Conservation (phyloP, 2,113 vertebrate species). For the Oxyura jamaicensis region DNA sequence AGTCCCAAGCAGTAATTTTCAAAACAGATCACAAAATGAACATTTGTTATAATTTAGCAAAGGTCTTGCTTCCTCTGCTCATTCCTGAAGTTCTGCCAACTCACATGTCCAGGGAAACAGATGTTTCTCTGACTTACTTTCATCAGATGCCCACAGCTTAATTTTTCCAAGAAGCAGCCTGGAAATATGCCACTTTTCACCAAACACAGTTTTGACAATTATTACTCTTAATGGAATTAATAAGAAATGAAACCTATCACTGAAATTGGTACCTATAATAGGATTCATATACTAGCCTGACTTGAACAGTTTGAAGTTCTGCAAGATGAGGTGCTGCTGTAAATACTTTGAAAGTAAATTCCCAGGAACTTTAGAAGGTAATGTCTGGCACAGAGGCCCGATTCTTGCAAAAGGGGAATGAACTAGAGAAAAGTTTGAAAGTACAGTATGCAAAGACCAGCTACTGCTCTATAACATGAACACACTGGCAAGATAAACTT, state of each 20-base stretch:
- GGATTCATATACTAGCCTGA: neutral
- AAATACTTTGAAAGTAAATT: neutral
- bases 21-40: constrained; percentile 45
- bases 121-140: constrained; percentile 59
- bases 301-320: neutral
- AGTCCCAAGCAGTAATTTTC: constrained; percentile 17
- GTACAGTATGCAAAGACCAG: neutral
- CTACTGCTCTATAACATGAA: neutral
- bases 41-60: constrained; percentile 65
- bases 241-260: neutral
- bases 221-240: neutral
- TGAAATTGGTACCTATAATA: neutral
- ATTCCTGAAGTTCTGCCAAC: constrained; percentile 54
- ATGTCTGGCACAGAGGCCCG: neutral
- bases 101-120: constrained; percentile 43
- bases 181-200: constrained; percentile 3
- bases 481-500: neutral
- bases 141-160: constrained; percentile 36
- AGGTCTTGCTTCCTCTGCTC: constrained; percentile 29
- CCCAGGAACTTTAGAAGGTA: neutral
- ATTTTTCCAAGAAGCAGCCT: constrained; percentile 15
- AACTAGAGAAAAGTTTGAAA: neutral
- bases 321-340: neutral
- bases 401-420: neutral
- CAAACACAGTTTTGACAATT: constrained; percentile 15